Evolutionary conservation across 2,888 invertebrate genomes (phyloP).

Genomic region (Pseudococcus longispinus): DNA sequence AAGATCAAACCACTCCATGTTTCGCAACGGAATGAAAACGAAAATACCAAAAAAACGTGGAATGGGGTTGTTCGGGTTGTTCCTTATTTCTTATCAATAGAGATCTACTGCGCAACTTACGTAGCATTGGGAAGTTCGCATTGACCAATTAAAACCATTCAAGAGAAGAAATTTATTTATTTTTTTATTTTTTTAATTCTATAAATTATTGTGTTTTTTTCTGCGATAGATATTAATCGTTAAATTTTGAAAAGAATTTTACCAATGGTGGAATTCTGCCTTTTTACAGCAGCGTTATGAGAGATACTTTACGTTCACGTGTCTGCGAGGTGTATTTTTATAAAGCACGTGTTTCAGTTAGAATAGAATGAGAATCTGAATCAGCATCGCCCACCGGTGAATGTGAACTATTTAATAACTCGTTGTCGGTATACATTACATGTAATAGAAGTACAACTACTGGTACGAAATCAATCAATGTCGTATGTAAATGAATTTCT

Average conservation of each 20-base stretch:
- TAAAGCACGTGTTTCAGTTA: not conserved
- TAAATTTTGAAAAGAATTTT: too few species aligned
- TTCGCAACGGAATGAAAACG: not conserved
- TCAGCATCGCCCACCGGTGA: not conserved
- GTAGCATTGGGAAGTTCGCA: not conserved
- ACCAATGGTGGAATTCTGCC: too few species aligned
- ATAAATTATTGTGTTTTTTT: not conserved
- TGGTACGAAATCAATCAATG: not conserved
- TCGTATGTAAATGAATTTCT: not conserved
- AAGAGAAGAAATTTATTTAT: not conserved
- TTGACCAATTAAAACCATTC: not conserved
- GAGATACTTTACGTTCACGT: not conserved
- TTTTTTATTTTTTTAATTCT: not conserved
- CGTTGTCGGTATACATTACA: not conserved
- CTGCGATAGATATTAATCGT: too few species aligned
- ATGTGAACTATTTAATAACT: constrained; percentile 4
- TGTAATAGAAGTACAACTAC: not conserved
- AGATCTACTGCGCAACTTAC: not conserved
- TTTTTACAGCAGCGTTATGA: too few species aligned
- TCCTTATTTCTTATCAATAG: not conserved
- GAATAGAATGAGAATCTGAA: not conserved
- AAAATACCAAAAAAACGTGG: not conserved
- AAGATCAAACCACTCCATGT: not conserved
- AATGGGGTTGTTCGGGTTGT: not conserved
- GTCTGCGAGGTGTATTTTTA: not conserved